Evolutionary conservation across 2,797 vertebrate genomes (phyloP), one percentile per base, ranked within the genome.

Genomic region (Pseudochromis fuscus): DNA sequence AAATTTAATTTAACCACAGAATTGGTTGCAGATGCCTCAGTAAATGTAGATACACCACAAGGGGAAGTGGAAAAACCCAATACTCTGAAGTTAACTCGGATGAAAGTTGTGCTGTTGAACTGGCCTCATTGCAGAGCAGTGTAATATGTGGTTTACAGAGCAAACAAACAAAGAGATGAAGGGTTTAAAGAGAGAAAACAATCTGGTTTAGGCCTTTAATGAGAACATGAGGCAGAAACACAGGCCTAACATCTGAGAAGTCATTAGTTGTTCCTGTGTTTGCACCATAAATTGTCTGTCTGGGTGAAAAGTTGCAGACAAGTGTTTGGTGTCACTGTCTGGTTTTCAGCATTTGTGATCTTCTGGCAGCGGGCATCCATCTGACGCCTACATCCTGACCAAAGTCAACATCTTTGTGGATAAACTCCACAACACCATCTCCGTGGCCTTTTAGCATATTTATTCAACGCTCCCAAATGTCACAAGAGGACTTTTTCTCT

Each of bases 381-480:
- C 61, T 57, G 44, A 80, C 82, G 73, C 73, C 77, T 72, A 63
- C 68, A 2, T 40, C 42, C 18, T 27, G 27, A 64, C 72, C 57
- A 71, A 67, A 88, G 65, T 76, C 50, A 76, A 57, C 59, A 74
- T 64, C 67, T 72, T 44, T 66, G 40, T n/a, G 8, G 9, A 77
- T 64, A 35, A 68, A 66, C 55, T 62, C 38, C 52, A 67, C 53
- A 75, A 74, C 55, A 16, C 50, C 0, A 5, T 51, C 57, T 68
- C 55, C 19, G 5, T 44, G 45, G 45, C 58, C 68, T 83, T 79
- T 71, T 25, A 16, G 31, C 44, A 31, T 19, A 57, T 49, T 78
- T 72, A 59, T 72, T 51, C 28, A 78, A 85, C 6, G 13, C 10
- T 63, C 31, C 37, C 35, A 85, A 83, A 87, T 83, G 72, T 76